These are phyloP conservation scores for Apodemia mormo DNA, from an alignment of 2,888 invertebrate species.

Conservation along the genomic window DNA sequence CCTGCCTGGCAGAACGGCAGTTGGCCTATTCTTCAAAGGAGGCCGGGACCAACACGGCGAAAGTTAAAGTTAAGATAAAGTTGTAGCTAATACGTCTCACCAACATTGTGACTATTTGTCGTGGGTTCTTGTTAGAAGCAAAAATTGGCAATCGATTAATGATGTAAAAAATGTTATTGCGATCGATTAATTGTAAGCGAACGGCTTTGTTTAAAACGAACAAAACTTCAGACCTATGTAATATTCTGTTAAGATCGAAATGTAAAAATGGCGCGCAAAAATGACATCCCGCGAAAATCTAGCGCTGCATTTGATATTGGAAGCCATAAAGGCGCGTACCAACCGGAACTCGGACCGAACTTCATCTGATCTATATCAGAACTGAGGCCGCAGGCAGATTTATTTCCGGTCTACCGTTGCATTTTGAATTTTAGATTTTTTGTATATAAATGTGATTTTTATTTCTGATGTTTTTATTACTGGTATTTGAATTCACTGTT, in stretches of 20 bases:
- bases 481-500: slow-evolving; percentile 35
- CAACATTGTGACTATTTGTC: too few species aligned
- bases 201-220: too few species aligned
- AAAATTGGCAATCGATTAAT: background rate
- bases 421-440: slow-evolving; percentile 70
- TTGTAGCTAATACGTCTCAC: too few species aligned
- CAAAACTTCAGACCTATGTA: background rate
- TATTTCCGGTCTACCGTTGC: slow-evolving; percentile 74
- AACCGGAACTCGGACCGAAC: slow-evolving; percentile 71
- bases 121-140: too few species aligned
- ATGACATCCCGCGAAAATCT: slow-evolving; percentile 9
- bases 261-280: slow-evolving; percentile 8
- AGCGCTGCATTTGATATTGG: slow-evolving; percentile 63
- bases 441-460: slow-evolving; percentile 15
- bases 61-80: too few species aligned
- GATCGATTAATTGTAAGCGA: background rate
- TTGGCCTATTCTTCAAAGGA: too few species aligned
- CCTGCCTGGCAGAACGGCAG: too few species aligned
- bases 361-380: slow-evolving; percentile 78
- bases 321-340: slow-evolving; percentile 75
- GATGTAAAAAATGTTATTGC: background rate
- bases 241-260: background rate
- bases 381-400: slow-evolving; percentile 73
- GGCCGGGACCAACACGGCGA: too few species aligned
- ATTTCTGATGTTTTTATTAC: slow-evolving; percentile 28